Evolutionary conservation across 2,113 vertebrate species (phyloP).

Genomic region (Chionomys nivalis): DNA sequence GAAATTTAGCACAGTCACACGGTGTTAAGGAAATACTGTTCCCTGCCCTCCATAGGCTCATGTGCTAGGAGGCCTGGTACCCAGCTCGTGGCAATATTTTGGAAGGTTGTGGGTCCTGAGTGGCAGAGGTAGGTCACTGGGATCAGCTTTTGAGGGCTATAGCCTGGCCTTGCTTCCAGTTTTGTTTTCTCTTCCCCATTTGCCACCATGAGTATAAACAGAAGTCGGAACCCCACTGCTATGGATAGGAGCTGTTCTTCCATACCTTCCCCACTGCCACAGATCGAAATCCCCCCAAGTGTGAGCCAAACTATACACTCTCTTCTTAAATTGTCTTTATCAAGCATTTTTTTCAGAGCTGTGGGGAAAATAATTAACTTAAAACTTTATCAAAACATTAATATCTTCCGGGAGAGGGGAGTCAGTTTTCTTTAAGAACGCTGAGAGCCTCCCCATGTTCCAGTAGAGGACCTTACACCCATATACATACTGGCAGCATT

Average conservation of each 20-base stretch:
- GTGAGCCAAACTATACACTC: neutral
- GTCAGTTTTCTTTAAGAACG: neutral
- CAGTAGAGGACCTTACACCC: neutral
- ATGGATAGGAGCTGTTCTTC: neutral
- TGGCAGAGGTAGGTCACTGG: neutral
- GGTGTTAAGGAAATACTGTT: neutral
- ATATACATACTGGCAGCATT: neutral
- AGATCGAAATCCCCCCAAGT: neutral
- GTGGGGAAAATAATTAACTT: neutral
- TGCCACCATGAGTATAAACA: neutral
- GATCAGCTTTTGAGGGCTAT: neutral
- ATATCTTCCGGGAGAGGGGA: neutral
- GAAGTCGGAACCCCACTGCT: too few species aligned
- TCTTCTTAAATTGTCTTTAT: neutral
- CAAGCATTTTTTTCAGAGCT: neutral
- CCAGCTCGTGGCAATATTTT: neutral
- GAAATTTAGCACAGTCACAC: neutral
- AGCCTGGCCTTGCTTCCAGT: neutral
- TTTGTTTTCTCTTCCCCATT: neutral
- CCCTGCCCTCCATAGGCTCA: neutral
- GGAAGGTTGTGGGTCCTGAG: neutral
- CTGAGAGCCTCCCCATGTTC: neutral
- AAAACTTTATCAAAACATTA: neutral
- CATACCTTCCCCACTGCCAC: neutral
- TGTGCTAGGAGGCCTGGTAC: neutral